Evolutionary conservation across 2,113 vertebrate genomes (phyloP).

Genomic region (Lipotes vexillifer): DNA sequence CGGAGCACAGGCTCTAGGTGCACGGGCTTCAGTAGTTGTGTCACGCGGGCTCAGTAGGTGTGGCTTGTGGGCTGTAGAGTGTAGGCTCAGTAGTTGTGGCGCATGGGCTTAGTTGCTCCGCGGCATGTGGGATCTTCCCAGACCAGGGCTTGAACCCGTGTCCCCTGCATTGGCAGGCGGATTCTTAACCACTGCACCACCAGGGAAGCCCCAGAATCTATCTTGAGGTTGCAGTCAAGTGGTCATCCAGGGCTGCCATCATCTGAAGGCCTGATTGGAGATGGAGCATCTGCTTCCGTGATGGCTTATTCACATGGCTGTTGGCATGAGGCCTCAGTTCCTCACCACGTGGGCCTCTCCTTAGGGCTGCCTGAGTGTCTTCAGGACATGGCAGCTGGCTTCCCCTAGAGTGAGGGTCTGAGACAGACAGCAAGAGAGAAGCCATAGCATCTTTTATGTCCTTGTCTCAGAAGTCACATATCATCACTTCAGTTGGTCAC

Average conservation of each 20-base stretch:
- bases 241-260: neutral
- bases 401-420: neutral
- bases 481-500: neutral
- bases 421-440: neutral
- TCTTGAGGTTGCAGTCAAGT: neutral
- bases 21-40: too few species aligned
- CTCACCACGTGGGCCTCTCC: neutral
- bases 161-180: too few species aligned
- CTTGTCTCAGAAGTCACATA: neutral
- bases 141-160: too few species aligned
- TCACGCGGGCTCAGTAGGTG: too few species aligned
- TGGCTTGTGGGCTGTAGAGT: too few species aligned
- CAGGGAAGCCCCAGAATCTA: neutral
- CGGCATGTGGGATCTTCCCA: too few species aligned
- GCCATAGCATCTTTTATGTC: neutral
- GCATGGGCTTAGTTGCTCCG: too few species aligned
- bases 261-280: neutral
- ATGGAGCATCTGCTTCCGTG: neutral
- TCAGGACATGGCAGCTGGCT: neutral
- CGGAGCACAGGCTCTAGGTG: too few species aligned
- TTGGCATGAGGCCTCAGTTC: neutral
- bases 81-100: too few species aligned
- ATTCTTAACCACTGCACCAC: too few species aligned
- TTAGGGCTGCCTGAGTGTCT: neutral
- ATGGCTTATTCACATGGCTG: neutral